Evolutionary conservation across 92 coral and sea anemone genomes (phyloP), one percentile per base, ranked within the genome.

Genomic region (Epizoanthus rinbou): DNA sequence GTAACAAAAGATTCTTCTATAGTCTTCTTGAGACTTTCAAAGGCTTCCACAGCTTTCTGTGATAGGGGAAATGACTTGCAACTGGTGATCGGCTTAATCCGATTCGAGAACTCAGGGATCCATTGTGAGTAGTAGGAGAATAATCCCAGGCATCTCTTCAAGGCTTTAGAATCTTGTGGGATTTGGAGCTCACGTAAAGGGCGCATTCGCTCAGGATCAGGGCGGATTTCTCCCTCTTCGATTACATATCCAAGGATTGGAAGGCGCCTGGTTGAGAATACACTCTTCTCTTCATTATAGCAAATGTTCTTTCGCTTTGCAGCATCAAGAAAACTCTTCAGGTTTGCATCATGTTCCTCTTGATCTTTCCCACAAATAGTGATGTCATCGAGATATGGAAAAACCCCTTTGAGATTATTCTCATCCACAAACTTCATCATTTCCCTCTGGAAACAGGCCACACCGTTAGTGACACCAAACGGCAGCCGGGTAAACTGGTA

Each of bases 351-450:
- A 87, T 90, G 87, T 8, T 90, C 91, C 65, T 80, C 76, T 74
- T 90, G 94, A 76, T 90, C 94, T 64, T 65, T 79, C 3, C 89
- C 89, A 74, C 89, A 59, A 24, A 88, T 87, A 35, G 91, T 85
- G 62, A 73, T n/a, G 18, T 73, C 10, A 16, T 73, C 79, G 58
- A 73, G 79, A 14, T 73, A 73, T 18, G 58, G 79, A 43, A 73
- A 73, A 8, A 54, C 58, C 2, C 62, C 86, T 50, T 81, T 75
- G 37, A 89, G 92, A 13, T 41, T 19, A 11, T 90, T 66, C 18
- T 87, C 85, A 1, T 84, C 60, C 21, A 87, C 81, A 24, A 90
- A 85, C 68, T 75, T 84, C 81, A 69, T 70, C 89, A 91, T 88
- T 47, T 81, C 81, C 23, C 91, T 75, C 69, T 88, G 85, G 21